Conservation (phyloP, 2,888 invertebrate species). For the Hypselothyrea guttata region DNA sequence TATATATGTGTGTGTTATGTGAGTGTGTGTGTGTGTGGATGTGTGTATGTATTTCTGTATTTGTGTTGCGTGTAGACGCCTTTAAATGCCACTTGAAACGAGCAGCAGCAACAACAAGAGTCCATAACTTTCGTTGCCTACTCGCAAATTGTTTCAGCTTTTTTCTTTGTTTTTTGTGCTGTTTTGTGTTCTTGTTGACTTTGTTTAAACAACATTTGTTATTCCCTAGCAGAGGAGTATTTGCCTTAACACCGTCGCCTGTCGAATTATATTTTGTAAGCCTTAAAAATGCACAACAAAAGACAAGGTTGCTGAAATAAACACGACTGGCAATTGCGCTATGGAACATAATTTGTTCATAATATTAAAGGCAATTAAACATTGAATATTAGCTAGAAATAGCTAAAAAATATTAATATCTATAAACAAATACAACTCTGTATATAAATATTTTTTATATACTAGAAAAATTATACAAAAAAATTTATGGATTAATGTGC, state of each 20-base stretch:
- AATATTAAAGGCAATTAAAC: neutral
- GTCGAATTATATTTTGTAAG: constrained; percentile 75
- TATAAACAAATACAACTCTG: too few relatives aligned
- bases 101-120: constrained; percentile 20
- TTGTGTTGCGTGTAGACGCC: constrained; percentile 38
- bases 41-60: constrained; percentile 4
- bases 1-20: too few relatives aligned
- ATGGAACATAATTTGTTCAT: too few relatives aligned
- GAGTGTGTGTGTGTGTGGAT: constrained; percentile 5
- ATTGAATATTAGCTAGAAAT: too few relatives aligned
- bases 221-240: constrained; percentile 38
- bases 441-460: too few relatives aligned
- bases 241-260: constrained; percentile 59
- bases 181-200: constrained; percentile 44
- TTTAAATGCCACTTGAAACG: constrained; percentile 46
- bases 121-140: constrained; percentile 38
- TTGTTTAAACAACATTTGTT: constrained; percentile 47
- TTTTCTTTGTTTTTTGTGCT: constrained; percentile 6
- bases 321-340: constrained; percentile 21
- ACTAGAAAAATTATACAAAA: too few relatives aligned
- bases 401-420: too few relatives aligned
- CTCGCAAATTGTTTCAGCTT: constrained; percentile 33
- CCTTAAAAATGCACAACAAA: constrained; percentile 16
- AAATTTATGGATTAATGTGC: too few relatives aligned
- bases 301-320: neutral